These are phyloP conservation scores for Atta colombica DNA, from an alignment of 1,140 invertebrate genomes.

Conservation along the genomic window DNA sequence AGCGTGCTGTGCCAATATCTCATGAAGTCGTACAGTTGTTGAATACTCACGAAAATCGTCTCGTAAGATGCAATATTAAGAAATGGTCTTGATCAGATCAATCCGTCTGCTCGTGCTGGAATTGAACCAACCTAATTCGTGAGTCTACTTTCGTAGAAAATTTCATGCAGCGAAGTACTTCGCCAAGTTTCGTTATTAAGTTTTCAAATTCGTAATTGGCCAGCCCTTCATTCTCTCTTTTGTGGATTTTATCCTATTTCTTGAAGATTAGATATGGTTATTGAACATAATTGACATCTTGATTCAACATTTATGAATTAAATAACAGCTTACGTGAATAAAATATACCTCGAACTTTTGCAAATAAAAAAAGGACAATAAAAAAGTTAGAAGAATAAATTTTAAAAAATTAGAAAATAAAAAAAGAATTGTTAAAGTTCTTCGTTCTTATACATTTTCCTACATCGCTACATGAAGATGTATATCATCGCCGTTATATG, in stretches of 20 bases:
- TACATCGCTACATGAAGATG: constrained; percentile 18
- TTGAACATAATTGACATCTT: constrained; percentile 4
- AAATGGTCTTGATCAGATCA: background rate
- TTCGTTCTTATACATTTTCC: background rate
- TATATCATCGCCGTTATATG: constrained; percentile 42
- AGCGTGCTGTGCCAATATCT: background rate
- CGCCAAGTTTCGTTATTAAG: constrained; percentile 59
- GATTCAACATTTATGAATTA: background rate
- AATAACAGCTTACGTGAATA: background rate
- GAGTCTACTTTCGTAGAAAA: constrained; percentile 68
- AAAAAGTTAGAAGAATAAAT: background rate
- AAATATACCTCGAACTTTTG: background rate
- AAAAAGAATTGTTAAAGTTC: background rate
- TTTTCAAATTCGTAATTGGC: constrained; percentile 58
- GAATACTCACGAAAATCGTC: constrained; percentile 55
- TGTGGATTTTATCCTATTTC: background rate
- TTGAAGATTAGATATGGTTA: constrained; percentile 31
- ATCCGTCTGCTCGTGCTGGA: constrained; percentile 1
- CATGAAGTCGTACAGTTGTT: constrained; percentile 36
- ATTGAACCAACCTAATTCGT: constrained; percentile 70
- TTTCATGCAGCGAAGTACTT: constrained; percentile 49
- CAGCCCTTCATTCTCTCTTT: background rate
- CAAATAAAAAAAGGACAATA: background rate
- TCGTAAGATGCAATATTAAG: constrained; percentile 57
- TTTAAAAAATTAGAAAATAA: constrained; percentile 15